Conservation (phyloP, 2,888 invertebrate genomes). For the Erpobdella octoculata region DNA sequence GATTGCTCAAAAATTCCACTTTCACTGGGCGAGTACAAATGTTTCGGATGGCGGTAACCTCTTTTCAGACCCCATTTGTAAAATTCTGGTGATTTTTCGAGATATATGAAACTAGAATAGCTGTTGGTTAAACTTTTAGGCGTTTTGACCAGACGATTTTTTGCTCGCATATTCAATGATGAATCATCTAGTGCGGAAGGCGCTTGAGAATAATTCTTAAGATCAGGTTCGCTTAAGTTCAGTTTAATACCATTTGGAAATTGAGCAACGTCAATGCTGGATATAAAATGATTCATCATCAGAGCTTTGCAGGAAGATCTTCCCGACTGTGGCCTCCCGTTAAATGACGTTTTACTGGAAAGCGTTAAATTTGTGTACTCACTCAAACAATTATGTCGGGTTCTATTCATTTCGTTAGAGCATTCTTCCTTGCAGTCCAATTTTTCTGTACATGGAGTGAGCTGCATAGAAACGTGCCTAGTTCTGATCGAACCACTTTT, state of each 20-base stretch:
- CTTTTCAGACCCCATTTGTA: not conserved
- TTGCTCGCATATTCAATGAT: too few relatives aligned
- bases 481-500: not conserved
- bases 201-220: not conserved
- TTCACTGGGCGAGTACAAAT: not conserved
- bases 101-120: not conserved
- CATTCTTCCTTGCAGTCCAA: not conserved
- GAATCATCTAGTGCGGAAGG: not conserved
- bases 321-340: not conserved
- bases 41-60: constrained; percentile 7
- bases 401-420: not conserved
- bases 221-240: not conserved
- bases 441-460: not conserved
- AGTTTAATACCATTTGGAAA: not conserved
- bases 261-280: not conserved
- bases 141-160: too few relatives aligned
- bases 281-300: not conserved
- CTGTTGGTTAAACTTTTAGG: not conserved
- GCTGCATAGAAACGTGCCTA: not conserved
- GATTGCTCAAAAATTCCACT: constrained; percentile 13
- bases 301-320: too few relatives aligned
- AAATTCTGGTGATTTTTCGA: constrained; percentile 4
- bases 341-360: too few relatives aligned
- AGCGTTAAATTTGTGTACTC: too few relatives aligned
- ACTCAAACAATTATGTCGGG: too few relatives aligned